Conservation (phyloP, 1,140 invertebrate genomes). For the Ceratosolen solmsi region DNA sequence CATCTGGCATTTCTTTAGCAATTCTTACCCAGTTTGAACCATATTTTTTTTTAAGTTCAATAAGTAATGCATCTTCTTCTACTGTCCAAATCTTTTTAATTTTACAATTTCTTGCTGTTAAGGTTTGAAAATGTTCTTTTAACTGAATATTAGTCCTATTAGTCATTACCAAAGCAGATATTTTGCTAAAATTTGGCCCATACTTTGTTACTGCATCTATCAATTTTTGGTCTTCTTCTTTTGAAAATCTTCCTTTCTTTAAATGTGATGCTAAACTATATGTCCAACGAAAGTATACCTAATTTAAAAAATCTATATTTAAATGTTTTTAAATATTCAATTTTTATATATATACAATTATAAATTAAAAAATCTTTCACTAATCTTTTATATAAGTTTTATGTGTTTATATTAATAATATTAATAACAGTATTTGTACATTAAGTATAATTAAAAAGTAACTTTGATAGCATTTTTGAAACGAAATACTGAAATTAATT, state of each 20-base stretch:
- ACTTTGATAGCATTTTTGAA: not conserved
- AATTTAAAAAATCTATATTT: not conserved
- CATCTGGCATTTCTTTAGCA: constrained; percentile 65
- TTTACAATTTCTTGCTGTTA: constrained; percentile 61
- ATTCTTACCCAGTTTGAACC: constrained; percentile 71
- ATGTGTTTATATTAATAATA: no score
- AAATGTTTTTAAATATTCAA: not conserved
- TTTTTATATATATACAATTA: no score
- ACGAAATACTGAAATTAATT: not conserved
- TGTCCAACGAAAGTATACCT: constrained; percentile 70
- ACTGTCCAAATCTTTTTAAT: constrained; percentile 69
- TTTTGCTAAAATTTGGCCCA: constrained; percentile 76
- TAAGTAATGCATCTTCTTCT: constrained; percentile 69
- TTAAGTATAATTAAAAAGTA: no score
- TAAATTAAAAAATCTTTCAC: no score
- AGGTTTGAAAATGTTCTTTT: constrained; percentile 72
- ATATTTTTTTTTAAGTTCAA: constrained; percentile 64
- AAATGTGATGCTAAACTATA: constrained; percentile 69
- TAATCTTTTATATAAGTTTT: no score
- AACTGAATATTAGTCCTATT: constrained; percentile 74
- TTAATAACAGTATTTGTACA: no score
- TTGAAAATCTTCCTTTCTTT: constrained; percentile 76
- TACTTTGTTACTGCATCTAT: constrained; percentile 76
- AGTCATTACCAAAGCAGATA: constrained; percentile 72
- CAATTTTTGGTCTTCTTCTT: constrained; percentile 77